Percentiles rank a stretch among this genome's conserved stretches.
Evolutionary conservation across 2,113 vertebrate genomes (phyloP).

Genomic region (Meleagris gallopavo): DNA sequence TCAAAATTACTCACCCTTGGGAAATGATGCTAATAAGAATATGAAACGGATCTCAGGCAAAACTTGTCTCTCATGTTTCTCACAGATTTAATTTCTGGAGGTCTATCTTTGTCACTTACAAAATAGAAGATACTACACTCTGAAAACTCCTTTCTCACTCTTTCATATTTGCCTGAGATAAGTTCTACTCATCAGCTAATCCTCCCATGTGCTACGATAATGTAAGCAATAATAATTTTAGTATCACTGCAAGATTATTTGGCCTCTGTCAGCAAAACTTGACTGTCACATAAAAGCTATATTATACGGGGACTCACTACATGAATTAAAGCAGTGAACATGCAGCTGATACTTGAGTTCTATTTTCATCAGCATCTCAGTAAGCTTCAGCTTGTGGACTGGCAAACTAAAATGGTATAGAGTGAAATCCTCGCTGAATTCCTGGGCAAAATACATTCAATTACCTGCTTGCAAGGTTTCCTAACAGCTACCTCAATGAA

Average conservation of each 20-base stretch:
- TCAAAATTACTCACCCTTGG: slow-evolving; percentile 62
- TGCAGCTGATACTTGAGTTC: not conserved
- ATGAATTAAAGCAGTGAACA: not conserved
- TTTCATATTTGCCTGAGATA: not conserved
- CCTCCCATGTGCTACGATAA: slow-evolving; percentile 4
- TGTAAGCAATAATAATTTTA: slow-evolving; percentile 32
- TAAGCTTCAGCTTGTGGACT: not conserved
- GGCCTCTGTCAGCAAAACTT: slow-evolving; percentile 15
- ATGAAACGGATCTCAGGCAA: slow-evolving; percentile 43
- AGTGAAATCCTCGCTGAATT: not conserved
- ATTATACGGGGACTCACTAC: not conserved
- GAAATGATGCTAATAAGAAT: slow-evolving; percentile 50
- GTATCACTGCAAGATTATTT: slow-evolving; percentile 12
- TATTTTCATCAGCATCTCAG: not conserved
- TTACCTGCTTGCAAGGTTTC: not conserved
- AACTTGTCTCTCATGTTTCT: slow-evolving; percentile 34
- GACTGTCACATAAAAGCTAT: slow-evolving; percentile 14
- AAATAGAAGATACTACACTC: slow-evolving; percentile 29
- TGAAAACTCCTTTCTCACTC: slow-evolving; percentile 11
- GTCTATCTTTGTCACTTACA: slow-evolving; percentile 33
- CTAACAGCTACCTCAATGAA: not conserved
- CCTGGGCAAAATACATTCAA: not conserved
- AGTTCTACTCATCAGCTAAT: not conserved
- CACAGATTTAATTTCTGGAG: slow-evolving; percentile 42
- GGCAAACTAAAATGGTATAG: not conserved